Evolutionary conservation across 1,140 invertebrate species (phyloP).

Genomic region (Ceratitis capitata): DNA sequence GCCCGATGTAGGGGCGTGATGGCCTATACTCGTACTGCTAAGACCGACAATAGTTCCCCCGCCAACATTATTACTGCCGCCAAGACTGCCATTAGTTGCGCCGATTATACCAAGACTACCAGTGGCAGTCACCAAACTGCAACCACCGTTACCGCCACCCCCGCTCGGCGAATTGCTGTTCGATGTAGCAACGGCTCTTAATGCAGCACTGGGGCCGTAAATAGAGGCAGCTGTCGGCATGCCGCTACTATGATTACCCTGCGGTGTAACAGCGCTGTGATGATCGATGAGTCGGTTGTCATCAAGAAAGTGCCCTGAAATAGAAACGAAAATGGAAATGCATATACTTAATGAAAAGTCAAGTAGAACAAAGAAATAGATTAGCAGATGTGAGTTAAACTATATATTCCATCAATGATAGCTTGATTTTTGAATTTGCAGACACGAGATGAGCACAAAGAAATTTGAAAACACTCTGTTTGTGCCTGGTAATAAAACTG

Average conservation of each 20-base stretch:
- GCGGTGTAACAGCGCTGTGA: slow-evolving; percentile 58
- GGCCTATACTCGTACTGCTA: slow-evolving; percentile 45
- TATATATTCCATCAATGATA: too few relatives aligned
- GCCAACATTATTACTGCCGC: slow-evolving; percentile 62
- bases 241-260: slow-evolving; percentile 48
- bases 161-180: slow-evolving; percentile 56
- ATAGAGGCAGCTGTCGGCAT: slow-evolving; percentile 34
- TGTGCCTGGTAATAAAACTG: too few relatives aligned
- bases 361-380: too few relatives aligned
- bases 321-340: slow-evolving; percentile 37
- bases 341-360: neutral
- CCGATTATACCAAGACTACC: slow-evolving; percentile 12
- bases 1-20: slow-evolving; percentile 47
- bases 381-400: too few relatives aligned
- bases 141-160: slow-evolving; percentile 55
- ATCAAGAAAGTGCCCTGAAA: slow-evolving; percentile 64
- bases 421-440: too few relatives aligned
- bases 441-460: too few relatives aligned
- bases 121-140: neutral
- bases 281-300: slow-evolving; percentile 59
- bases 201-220: slow-evolving; percentile 42
- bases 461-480: too few relatives aligned
- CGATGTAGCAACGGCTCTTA: slow-evolving; percentile 39
- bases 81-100: slow-evolving; percentile 50
- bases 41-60: slow-evolving; percentile 17